Evolutionary conservation across 2,888 invertebrate genomes (phyloP), one percentile per base, ranked within the genome.

Genomic region (Dinocampus coccinellae): DNA sequence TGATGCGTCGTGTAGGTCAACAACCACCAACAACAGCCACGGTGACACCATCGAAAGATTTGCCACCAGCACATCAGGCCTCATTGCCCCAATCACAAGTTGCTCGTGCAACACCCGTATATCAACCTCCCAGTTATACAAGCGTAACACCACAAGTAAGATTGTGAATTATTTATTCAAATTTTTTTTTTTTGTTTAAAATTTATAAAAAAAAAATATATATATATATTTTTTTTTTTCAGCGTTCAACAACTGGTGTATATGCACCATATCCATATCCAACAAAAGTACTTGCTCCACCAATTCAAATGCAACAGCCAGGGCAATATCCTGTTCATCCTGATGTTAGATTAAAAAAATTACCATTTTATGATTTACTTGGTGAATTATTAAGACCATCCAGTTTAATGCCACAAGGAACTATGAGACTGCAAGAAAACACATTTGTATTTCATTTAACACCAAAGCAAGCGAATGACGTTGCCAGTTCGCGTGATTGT

Each of bases 301-400:
- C 82, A 20, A 76, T 84, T 36, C 80, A 83, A 73, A 76, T 84
- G 64, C 84, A 84, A 71, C 82, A 81, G 63, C 80, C 85, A 2
- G 81, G 78, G 34, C 87, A 87, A 72, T 93, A 93, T 87, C 97
- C 97, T 6, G 93, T 97, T 66, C 95, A 97, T 87, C 97, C 97
- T 0, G 97, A 98, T 88, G 97, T 98, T n/a, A 92, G 93, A 83
- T 92, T 98, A 80, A 97, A 96, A 85, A 93, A 93, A 82, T 89
- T 98, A 65, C 97, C 98, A 2, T 98, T 98, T 88, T 98, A 95
- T 87, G 97, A 98, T 87, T 91, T 95, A 75, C 86, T 96, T 70
- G 94, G 92, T 1, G 96, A 97, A 84, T 90, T 98, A 57, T 90
- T 98, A 81, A 96, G 96, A 88, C 97, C 98, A 0, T 95, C 96